Evolutionary conservation across 1,140 invertebrate genomes (phyloP).

Genomic region (Dufourea novaeangliae): DNA sequence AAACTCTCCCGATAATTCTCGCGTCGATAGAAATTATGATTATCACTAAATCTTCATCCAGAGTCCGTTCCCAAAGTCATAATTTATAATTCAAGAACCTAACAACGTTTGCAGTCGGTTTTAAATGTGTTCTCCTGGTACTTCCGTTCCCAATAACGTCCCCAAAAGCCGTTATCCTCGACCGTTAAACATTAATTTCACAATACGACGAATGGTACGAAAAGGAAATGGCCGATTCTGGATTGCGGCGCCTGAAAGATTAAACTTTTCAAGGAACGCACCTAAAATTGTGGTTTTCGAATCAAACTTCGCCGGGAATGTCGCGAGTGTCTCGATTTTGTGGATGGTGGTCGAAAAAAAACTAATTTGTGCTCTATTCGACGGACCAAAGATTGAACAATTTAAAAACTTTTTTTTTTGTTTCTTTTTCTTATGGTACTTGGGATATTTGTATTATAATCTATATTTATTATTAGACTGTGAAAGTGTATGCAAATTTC

Average conservation of each 20-base stretch:
- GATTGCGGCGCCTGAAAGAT: not conserved
- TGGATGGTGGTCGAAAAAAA: not conserved
- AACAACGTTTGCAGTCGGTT: not conserved
- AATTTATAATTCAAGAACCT: not conserved
- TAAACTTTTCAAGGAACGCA: not conserved
- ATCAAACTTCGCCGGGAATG: not conserved
- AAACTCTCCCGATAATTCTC: not conserved
- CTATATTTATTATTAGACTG: too few species aligned
- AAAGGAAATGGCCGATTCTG: not conserved
- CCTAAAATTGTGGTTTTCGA: not conserved
- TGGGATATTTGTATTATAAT: too few species aligned
- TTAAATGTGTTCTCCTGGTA: not conserved
- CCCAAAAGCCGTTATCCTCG: not conserved
- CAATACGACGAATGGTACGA: not conserved
- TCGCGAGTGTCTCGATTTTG: not conserved
- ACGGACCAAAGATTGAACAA: too few species aligned
- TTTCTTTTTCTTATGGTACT: too few species aligned
- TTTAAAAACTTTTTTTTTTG: too few species aligned
- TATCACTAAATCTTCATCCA: not conserved
- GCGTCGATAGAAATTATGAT: not conserved
- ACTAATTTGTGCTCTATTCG: not conserved
- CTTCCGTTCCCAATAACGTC: not conserved
- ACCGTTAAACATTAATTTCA: not conserved
- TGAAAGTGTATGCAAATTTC: too few species aligned
- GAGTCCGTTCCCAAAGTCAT: not conserved